These are phyloP conservation scores for Tenualosa thibaudeaui DNA, from an alignment of 2,797 vertebrate species.

Conservation along the genomic window DNA sequence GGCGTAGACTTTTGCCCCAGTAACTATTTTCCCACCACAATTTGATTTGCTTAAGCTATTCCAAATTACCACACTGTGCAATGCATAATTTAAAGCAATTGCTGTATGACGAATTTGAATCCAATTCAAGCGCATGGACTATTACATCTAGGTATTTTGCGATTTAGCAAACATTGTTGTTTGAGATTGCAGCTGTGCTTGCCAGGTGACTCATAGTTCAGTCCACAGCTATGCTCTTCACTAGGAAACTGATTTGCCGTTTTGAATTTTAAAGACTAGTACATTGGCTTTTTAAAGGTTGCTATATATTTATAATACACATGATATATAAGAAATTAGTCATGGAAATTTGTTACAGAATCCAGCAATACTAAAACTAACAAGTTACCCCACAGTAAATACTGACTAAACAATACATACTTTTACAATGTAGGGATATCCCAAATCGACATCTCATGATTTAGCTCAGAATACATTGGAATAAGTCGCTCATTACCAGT, in stretches of 20 bases:
- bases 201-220: constrained; percentile 28
- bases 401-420: not conserved
- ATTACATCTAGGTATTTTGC: constrained; percentile 31
- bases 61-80: constrained; percentile 34
- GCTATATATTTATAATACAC: not conserved
- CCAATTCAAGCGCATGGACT: constrained; percentile 23
- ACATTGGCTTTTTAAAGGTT: not conserved
- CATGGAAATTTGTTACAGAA: not conserved
- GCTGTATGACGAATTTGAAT: constrained; percentile 31
- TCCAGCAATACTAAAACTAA: not conserved
- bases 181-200: constrained; percentile 18
- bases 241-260: not conserved
- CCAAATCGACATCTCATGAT: not conserved
- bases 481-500: not conserved
- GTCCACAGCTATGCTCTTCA: constrained; percentile 26
- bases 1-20: not conserved
- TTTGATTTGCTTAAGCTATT: constrained; percentile 25
- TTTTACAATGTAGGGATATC: not conserved
- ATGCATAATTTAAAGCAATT: constrained; percentile 37
- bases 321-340: not conserved
- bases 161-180: constrained; percentile 25
- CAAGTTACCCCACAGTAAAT: not conserved
- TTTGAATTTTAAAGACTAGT: not conserved
- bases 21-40: constrained; percentile 29
- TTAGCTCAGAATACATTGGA: not conserved